These are phyloP conservation scores for Sipunculus nudus DNA, from an alignment of 2,888 invertebrate species.

Conservation along the genomic window DNA sequence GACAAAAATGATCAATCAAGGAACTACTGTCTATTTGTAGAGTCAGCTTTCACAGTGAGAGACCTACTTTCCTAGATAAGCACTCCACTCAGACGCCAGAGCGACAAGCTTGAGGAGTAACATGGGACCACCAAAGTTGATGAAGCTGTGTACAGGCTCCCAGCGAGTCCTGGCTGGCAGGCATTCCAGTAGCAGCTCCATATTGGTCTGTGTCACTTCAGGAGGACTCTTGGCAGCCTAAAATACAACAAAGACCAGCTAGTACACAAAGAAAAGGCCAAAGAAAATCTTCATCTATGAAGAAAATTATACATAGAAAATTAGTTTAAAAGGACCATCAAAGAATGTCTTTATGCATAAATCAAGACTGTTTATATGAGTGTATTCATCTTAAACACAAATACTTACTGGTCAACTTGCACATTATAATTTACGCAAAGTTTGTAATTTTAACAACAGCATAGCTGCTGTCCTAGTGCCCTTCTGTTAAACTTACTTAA, in stretches of 20 bases:
- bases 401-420: no score
- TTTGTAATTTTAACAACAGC: no score
- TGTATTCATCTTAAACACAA: no score
- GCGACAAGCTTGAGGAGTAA: slow-evolving; percentile 77
- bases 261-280: no score
- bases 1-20: no score
- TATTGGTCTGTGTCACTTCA: slow-evolving; percentile 87
- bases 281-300: background rate
- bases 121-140: slow-evolving; percentile 33
- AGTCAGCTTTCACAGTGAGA: no score
- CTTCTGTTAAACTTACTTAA: no score
- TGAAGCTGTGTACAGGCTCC: slow-evolving; percentile 84
- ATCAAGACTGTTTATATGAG: no score
- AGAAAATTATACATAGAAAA: background rate
- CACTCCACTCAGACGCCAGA: slow-evolving; percentile 89
- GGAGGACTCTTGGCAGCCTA: slow-evolving; percentile 72
- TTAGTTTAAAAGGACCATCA: background rate
- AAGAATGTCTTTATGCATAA: no score
- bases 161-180: slow-evolving; percentile 82
- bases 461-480: no score
- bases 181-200: slow-evolving; percentile 81
- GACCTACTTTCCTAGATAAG: slow-evolving; percentile 76
- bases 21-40: no score
- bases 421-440: no score
- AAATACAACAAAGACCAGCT: slow-evolving; percentile 18